Base-by-base conservation (phyloP, 2,888 invertebrate genomes). In the Drosophila nigricruria region DNA sequence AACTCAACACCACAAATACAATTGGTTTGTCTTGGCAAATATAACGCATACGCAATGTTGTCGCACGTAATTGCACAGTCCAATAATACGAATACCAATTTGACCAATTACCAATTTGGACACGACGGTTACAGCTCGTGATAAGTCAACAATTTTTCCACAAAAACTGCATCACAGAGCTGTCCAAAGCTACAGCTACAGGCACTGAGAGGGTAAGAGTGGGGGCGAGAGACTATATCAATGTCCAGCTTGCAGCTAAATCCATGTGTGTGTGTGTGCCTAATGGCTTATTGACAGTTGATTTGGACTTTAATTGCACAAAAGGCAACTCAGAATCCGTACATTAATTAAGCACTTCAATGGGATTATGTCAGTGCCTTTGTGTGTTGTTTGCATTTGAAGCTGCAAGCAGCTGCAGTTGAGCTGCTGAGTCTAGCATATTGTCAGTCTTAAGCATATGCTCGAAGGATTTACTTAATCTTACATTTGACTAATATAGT, bases 271-370 rank as follows among this genome's bases (percentile, higher is more conserved):
- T 49, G 12, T 25, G 38, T 38, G 38, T 54, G 53, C 4, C n/a
- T 73, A 47, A 47, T 18, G 63, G 30, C 79, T 62, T 85, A 82
- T 85, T 88, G 88, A 87, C 84, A 87, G 72, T 87, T 84, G 81
- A 83, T 82, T 87, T 77, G 59, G 68, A 72, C 69, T 71, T 73
- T 88, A 79, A 88, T 88, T 88, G 86, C 82, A 79, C 74, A 88
- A 85, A 88, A 77, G 86, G 62, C 77, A 74, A 67, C 49, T 69
- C 68, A 54, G 64, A 71, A 79, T 54, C 77, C 70, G 61, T 56
- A 75, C 74, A 82, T 74, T 80, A 77, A 83, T 88, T 88, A 86
- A 77, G 77, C 73, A 59, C 58, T 64, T 59, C 43, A 68, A 73
- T 64, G 42, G 63, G 50, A 58, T 64, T 59, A 68, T 65, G 61